A percentile compares a stretch with the other conserved stretches of the same genome.
These are phyloP conservation scores for Mirounga angustirostris DNA, from an alignment of 2,113 vertebrate species.

Conservation along the genomic window DNA sequence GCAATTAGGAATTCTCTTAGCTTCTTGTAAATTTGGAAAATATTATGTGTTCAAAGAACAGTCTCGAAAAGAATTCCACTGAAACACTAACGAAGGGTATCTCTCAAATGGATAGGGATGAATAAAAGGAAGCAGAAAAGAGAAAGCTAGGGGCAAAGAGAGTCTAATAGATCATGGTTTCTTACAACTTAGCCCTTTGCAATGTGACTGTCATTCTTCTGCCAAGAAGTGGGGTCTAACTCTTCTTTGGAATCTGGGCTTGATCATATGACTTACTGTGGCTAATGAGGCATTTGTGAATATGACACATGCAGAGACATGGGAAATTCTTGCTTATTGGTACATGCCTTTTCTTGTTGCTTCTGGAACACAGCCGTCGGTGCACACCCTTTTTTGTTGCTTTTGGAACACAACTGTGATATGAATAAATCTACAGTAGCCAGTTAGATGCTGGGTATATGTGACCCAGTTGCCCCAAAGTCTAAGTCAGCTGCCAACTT, in stretches of 20 bases:
- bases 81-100: neutral
- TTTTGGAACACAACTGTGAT: neutral
- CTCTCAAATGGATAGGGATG: neutral
- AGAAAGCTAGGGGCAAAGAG: neutral
- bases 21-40: neutral
- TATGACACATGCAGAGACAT: neutral
- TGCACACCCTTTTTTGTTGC: neutral
- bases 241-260: neutral
- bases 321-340: neutral
- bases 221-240: no score
- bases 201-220: neutral
- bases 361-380: neutral
- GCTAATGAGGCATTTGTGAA: neutral
- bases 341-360: neutral
- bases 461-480: fast-evolving
- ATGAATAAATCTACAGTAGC: neutral
- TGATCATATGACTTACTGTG: neutral
- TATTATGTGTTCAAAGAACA: neutral
- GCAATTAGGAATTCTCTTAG: neutral
- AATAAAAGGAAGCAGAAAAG: neutral
- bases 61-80: neutral
- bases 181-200: no score
- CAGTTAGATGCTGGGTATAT: neutral
- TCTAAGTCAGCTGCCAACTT: neutral
- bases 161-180: neutral